Evolutionary conservation across 2,113 vertebrate genomes (phyloP).

Genomic region (Notechis scutatus): DNA sequence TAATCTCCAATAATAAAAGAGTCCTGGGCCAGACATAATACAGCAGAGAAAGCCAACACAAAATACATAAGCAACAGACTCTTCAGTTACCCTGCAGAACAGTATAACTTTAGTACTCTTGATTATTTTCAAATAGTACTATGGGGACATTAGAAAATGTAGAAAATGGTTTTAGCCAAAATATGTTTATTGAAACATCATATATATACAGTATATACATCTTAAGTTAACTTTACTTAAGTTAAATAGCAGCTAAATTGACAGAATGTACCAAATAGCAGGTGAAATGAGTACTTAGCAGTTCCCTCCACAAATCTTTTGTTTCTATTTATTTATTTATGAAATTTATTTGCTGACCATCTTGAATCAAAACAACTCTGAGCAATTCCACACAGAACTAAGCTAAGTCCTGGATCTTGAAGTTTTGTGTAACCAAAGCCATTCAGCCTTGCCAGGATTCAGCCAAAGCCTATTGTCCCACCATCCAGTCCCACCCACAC

Average conservation of each 20-base stretch:
- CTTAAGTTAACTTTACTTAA: neutral
- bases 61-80: neutral
- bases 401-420: too few species aligned
- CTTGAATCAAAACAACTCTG: neutral
- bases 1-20: slow-evolving; percentile 22
- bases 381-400: too few species aligned
- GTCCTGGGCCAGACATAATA: slow-evolving; percentile 7
- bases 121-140: neutral
- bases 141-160: neutral
- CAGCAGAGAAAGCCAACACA: slow-evolving; percentile 22
- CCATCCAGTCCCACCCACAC: neutral
- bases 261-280: neutral
- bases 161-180: neutral
- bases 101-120: neutral
- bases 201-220: neutral
- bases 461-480: neutral
- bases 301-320: too few species aligned
- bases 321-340: too few species aligned
- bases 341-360: neutral
- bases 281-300: neutral
- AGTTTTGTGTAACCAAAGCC: too few species aligned
- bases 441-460: neutral
- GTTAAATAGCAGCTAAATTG: neutral
- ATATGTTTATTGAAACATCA: neutral
- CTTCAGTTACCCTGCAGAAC: neutral